phyloP scores from a whole-genome alignment of 2,113 vertebrate species.

The Psittacara wagleri region DNA sequence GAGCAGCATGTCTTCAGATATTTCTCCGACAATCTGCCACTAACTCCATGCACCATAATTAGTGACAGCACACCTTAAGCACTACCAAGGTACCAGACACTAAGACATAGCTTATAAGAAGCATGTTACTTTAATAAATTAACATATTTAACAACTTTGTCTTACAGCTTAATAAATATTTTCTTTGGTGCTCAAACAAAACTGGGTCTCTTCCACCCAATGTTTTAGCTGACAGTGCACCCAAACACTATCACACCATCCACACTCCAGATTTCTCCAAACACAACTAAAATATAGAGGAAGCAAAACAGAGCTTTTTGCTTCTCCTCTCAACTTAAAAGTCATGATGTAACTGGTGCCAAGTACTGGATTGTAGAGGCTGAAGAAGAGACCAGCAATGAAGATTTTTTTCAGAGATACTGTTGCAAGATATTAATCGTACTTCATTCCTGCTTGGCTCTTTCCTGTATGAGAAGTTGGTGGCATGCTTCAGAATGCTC shows the following conservation, averaged over 20 bases:
- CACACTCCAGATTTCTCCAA: background rate
- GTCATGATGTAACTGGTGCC: background rate
- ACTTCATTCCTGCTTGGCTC: background rate
- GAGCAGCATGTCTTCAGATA: background rate
- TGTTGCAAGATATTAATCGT: background rate
- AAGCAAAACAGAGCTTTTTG: background rate
- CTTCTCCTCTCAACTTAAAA: background rate
- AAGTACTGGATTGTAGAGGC: background rate
- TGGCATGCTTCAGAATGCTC: background rate
- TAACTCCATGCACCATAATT: background rate
- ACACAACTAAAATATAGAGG: background rate
- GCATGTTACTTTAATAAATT: background rate
- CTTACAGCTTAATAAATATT: background rate
- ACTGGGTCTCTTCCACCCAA: background rate
- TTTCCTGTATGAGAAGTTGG: background rate
- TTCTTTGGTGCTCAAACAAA: background rate
- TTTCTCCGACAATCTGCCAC: background rate
- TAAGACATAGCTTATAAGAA: background rate
- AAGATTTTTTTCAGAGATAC: background rate
- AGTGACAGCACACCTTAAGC: background rate
- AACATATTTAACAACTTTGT: background rate
- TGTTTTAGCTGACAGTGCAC: background rate
- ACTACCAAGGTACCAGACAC: background rate
- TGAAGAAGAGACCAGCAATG: background rate
- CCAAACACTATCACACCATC: background rate